phyloP scores from a whole-genome alignment of 1,140 invertebrate species.

The Zaprionus davidi region DNA sequence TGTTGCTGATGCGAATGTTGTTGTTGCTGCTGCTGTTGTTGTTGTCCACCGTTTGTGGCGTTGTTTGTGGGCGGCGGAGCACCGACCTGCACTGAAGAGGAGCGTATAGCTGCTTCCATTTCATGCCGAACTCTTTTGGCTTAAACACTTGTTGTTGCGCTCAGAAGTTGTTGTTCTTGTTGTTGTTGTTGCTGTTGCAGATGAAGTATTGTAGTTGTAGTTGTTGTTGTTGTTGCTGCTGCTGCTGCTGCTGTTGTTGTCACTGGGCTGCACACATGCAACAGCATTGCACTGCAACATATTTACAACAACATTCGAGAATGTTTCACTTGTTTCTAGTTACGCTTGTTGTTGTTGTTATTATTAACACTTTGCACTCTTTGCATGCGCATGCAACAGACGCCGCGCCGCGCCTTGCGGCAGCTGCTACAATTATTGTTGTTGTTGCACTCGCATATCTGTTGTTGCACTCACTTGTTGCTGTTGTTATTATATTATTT shows the following conservation, averaged over 20 bases:
- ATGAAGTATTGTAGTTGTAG: conserved; percentile 10
- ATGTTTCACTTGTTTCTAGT: conserved; percentile 35
- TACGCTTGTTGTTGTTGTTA: conserved; percentile 26
- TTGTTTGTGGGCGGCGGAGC: conserved; percentile 81
- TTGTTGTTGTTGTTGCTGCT: conserved; percentile 32
- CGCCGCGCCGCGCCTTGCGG: conserved; percentile 38
- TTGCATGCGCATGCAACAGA: conserved; percentile 9
- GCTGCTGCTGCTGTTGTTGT: conserved; percentile 42
- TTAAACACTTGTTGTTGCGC: conserved; percentile 81
- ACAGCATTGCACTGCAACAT: conserved; percentile 75
- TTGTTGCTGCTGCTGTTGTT: conserved; percentile 69
- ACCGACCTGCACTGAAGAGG: conserved; percentile 84
- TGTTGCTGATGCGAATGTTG: conserved; percentile 56
- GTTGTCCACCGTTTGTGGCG: conserved; percentile 71
- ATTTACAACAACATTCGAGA: conserved; percentile 42
- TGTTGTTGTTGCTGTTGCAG: conserved; percentile 8
- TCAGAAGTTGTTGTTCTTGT: conserved; percentile 52
- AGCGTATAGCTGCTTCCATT: conserved; percentile 85
- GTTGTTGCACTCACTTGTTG: conserved; percentile 21
- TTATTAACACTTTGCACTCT: conserved; percentile 13
- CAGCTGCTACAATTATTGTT: conserved; percentile 14
- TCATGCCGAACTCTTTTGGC: conserved; percentile 84
- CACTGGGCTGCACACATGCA: conserved; percentile 57
- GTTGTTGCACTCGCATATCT: conserved; percentile 26
- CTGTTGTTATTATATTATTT: conserved; percentile 4